Evolutionary conservation across 2,797 vertebrate species (phyloP).

Genomic region (Tenualosa thibaudeaui): DNA sequence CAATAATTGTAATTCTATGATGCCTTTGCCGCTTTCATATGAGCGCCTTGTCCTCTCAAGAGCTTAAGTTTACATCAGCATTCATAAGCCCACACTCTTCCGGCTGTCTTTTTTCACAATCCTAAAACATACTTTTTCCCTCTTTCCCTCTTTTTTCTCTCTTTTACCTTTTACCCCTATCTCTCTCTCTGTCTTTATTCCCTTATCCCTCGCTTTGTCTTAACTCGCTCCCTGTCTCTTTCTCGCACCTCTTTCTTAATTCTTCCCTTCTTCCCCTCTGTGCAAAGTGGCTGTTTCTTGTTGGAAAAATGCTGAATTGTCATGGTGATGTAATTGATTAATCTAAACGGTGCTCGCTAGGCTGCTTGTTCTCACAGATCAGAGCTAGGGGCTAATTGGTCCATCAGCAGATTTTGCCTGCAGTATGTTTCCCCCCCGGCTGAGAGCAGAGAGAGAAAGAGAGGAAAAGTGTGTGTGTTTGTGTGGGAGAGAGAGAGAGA

Average conservation of each 20-base stretch:
- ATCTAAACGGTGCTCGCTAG: conserved; percentile 42
- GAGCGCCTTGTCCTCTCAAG: not conserved
- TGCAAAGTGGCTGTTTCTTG: not conserved
- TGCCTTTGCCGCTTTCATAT: not conserved
- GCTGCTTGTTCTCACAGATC: conserved; percentile 42
- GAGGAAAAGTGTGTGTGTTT: not conserved
- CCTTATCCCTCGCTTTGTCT: not conserved
- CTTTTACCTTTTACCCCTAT: not conserved
- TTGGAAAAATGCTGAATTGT: conserved; percentile 32
- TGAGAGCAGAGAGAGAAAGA: not conserved
- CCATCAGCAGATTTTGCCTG: conserved; percentile 46
- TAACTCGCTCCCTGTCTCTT: not conserved
- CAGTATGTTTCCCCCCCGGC: conserved; percentile 42
- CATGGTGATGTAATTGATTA: conserved; percentile 47
- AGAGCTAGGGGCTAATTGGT: conserved; percentile 39
- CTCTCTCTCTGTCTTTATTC: not conserved
- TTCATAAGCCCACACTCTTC: not conserved
- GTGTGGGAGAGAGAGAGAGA: not conserved
- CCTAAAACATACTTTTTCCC: not conserved
- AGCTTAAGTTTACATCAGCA: not conserved
- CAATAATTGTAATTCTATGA: not conserved
- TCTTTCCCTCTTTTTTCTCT: not conserved
- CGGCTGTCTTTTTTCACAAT: not conserved
- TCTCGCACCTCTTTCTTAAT: not conserved
- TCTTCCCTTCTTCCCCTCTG: not conserved